Base-by-base conservation (phyloP, 2,113 vertebrate genomes). In the Beaufortia kweichowensis region DNA sequence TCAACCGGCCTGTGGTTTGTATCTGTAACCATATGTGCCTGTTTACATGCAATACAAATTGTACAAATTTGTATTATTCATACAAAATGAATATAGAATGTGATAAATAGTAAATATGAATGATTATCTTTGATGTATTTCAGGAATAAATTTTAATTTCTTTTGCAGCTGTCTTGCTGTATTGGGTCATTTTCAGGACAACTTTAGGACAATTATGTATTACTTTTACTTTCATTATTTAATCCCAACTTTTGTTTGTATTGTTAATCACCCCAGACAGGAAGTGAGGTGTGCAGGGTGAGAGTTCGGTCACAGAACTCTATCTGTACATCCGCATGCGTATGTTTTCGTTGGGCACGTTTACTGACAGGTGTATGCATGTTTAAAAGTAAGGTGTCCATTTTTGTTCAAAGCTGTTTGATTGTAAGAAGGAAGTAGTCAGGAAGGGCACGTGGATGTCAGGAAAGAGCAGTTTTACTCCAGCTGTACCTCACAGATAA, bases 351-450 rank as follows among this genome's bases (percentile, higher is more conserved):
- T 39, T 39, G 10, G 35, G 6, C 10, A 39, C 3, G 33, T 7
- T 35, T 4, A 4, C 7, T 35, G 33, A 35, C 33, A 35, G 33
- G 33, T 35, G 35, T 9, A 39, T 17, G 41, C 64, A 9, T 21
- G 15, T 66, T 15, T 46, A 6, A 68, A 21, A 3, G 26, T 8
- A 3, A 3, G 9, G 11, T 21, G 65, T 23, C 19, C 17, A 53
- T 68, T 53, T 21, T 31, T 50, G 23, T 24, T 28, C 41, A 48
- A 57, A 46, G 53, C 31, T 39, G 50, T 76, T 46, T 67, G 75
- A 67, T 69, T 15, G 67, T 0, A 2, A 23, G 46, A 11, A 17
- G 46, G 65, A 53, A 53, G 28, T 2, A 50, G 65, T 53, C 26
- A 0, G 35, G 35, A 39, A 23, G 55, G n/a, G 26, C 39, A 21